These are phyloP conservation scores for Hypanus sabinus DNA, from an alignment of 2,113 vertebrate genomes.

Conservation along the genomic window DNA sequence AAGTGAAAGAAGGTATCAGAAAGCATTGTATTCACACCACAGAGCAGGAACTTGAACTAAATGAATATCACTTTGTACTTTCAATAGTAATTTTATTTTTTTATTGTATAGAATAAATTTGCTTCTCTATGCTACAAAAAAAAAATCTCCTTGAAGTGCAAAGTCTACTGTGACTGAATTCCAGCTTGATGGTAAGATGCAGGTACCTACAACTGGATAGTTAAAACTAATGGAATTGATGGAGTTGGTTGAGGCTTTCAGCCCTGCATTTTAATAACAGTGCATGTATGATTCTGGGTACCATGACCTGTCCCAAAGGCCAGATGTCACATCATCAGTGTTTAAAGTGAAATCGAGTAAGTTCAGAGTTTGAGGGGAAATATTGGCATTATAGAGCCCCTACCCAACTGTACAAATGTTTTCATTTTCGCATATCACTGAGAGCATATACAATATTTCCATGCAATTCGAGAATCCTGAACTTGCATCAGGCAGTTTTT, in stretches of 20 bases:
- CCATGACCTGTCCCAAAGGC: background rate
- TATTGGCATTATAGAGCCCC: no score
- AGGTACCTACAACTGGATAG: background rate
- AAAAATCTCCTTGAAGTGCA: background rate
- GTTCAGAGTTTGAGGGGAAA: no score
- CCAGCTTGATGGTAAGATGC: background rate
- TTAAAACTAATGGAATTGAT: background rate
- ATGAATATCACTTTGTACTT: background rate
- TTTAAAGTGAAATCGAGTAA: background rate
- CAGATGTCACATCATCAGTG: background rate
- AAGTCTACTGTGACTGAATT: background rate
- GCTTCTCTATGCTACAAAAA: background rate
- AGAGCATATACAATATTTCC: no score
- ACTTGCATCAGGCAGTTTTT: no score
- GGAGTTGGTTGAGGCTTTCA: background rate
- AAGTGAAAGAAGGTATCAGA: slow-evolving; percentile 42
- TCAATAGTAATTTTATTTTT: background rate
- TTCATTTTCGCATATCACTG: no score
- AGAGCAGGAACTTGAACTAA: slow-evolving; percentile 41
- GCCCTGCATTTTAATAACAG: background rate
- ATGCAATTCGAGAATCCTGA: no score
- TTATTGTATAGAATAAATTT: background rate
- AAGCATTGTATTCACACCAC: slow-evolving; percentile 40
- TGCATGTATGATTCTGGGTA: no score
- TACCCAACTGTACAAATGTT: no score